Evolutionary conservation across 2,888 invertebrate genomes (phyloP).

Genomic region (Leucania comma): DNA sequence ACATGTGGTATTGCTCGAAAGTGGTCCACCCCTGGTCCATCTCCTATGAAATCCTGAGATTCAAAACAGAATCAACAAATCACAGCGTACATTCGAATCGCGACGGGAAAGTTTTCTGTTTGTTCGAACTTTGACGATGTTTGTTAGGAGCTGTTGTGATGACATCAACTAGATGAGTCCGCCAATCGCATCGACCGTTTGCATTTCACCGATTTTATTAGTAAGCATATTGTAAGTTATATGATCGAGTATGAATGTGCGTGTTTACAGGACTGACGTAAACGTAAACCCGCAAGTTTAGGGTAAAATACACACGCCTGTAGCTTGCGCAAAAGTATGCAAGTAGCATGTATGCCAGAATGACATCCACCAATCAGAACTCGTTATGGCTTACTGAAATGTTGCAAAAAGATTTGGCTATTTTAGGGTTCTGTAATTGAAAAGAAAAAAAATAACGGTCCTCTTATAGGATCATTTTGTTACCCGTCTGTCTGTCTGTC

Average conservation of each 20-base stretch:
- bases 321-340: too few relatives aligned
- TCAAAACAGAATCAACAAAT: conserved; percentile 15
- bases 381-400: too few relatives aligned
- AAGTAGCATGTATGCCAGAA: too few relatives aligned
- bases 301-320: too few relatives aligned
- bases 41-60: background rate
- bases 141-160: conserved; percentile 21
- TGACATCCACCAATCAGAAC: too few relatives aligned
- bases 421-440: too few relatives aligned
- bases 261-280: conserved; percentile 9
- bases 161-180: conserved; percentile 8
- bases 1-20: too few relatives aligned
- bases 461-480: too few relatives aligned
- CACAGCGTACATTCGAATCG: conserved; percentile 2
- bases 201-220: conserved; percentile 19
- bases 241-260: conserved; percentile 10
- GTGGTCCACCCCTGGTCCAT: too few relatives aligned
- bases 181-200: conserved; percentile 12
- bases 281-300: background rate
- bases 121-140: conserved; percentile 11
- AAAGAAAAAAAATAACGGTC: too few relatives aligned
- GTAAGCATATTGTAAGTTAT: background rate
- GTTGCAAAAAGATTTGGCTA: too few relatives aligned
- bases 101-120: conserved; percentile 30
- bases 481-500: too few relatives aligned